Percentiles rank a stretch among this genome's conserved stretches.
Evolutionary conservation across 1,140 invertebrate genomes (phyloP).

Genomic region (Atta cephalotes): DNA sequence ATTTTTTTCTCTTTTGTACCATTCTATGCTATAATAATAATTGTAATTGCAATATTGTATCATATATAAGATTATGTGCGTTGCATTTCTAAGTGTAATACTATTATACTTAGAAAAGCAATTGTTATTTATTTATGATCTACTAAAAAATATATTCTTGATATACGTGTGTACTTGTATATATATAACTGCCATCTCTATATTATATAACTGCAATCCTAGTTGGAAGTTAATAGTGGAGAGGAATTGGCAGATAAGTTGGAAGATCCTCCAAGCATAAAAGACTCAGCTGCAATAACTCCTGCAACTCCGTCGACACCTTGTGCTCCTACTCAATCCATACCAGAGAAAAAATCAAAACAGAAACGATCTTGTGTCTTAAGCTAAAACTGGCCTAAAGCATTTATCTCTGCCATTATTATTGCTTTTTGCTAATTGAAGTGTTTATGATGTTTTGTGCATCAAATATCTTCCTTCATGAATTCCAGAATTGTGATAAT

Average conservation of each 20-base stretch:
- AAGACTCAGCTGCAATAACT: conserved; percentile 81
- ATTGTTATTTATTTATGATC: conserved; percentile 15
- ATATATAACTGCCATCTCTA: conserved; percentile 57
- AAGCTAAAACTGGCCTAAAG: conserved; percentile 80
- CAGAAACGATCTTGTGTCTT: conserved; percentile 84
- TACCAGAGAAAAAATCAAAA: conserved; percentile 83
- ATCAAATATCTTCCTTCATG: conserved; percentile 70
- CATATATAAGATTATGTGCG: not conserved
- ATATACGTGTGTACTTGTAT: not conserved
- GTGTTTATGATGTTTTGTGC: conserved; percentile 60
- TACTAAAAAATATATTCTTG: conserved; percentile 30
- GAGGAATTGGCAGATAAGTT: conserved; percentile 84
- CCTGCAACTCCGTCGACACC: conserved; percentile 83
- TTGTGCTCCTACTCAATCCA: conserved; percentile 79
- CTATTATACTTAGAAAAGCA: not conserved
- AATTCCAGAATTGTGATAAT: conserved; percentile 75
- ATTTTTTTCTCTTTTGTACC: not conserved
- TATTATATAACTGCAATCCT: conserved; percentile 72
- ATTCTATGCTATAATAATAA: conserved; percentile 1
- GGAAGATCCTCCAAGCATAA: conserved; percentile 83
- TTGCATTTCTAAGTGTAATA: not conserved
- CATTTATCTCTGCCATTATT: conserved; percentile 63
- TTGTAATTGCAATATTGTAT: not conserved
- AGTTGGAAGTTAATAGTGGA: conserved; percentile 85
- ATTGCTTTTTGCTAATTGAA: conserved; percentile 66